Conservation (phyloP, 2,888 invertebrate genomes). For the Yponomeuta sedellus region DNA sequence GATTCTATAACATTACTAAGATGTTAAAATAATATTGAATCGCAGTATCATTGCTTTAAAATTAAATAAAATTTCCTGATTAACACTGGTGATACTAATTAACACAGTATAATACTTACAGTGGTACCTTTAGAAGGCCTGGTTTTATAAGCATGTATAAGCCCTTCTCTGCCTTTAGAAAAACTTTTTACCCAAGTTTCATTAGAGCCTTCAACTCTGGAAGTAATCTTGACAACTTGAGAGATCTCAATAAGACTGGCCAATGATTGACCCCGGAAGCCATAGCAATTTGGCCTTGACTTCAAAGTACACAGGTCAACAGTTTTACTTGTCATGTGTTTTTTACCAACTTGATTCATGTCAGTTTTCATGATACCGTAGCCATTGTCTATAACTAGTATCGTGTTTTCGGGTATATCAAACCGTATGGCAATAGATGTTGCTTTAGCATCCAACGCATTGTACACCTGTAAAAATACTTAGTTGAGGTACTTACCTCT, state of each 20-base stretch:
- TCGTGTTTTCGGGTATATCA: conserved; percentile 72
- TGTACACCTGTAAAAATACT: conserved; percentile 73
- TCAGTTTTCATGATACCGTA: conserved; percentile 77
- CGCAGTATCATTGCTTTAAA: no score
- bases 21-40: no score
- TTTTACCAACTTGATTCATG: conserved; percentile 75
- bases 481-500: background rate
- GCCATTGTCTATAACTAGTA: conserved; percentile 89
- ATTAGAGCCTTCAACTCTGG: conserved; percentile 56
- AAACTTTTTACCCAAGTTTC: conserved; percentile 78
- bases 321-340: conserved; percentile 81
- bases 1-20: no score
- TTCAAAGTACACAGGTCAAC: conserved; percentile 68
- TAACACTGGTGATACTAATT: no score
- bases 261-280: conserved; percentile 82
- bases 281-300: conserved; percentile 73
- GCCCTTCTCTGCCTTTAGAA: conserved; percentile 57
- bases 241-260: conserved; percentile 78
- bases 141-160: conserved; percentile 37
- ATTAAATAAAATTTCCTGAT: no score
- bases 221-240: conserved; percentile 75
- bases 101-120: conserved; percentile 37
- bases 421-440: conserved; percentile 82
- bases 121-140: conserved; percentile 84
- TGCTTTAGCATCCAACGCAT: conserved; percentile 83